Percentiles rank a stretch among this genome's conserved stretches.
phyloP scores from a whole-genome alignment of 2,797 vertebrate genomes.

The Cirrhinus molitorella region DNA sequence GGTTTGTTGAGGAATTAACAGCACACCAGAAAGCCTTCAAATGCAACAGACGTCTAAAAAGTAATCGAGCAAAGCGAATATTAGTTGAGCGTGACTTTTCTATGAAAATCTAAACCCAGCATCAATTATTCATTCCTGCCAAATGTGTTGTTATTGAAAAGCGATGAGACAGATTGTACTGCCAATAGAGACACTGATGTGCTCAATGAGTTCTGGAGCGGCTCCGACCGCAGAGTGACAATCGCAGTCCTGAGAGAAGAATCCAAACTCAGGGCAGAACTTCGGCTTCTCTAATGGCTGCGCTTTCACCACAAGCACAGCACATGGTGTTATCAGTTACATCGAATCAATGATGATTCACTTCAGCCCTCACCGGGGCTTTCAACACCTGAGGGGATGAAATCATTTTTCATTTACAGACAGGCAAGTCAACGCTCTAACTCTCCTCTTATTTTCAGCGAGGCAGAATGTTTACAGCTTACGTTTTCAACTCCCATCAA shows the following conservation, averaged over 20 bases:
- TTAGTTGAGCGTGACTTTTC: not conserved
- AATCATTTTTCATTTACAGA: conserved; percentile 26
- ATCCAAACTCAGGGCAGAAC: conserved; percentile 14
- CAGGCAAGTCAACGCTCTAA: conserved; percentile 18
- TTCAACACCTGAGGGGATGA: conserved; percentile 34
- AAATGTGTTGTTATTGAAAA: conserved; percentile 33
- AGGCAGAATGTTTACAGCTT: not conserved
- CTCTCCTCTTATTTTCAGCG: not conserved
- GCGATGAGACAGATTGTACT: conserved; percentile 5
- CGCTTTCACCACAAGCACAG: conserved; percentile 18
- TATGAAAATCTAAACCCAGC: not conserved
- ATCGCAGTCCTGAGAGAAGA: not conserved
- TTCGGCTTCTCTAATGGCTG: conserved; percentile 19
- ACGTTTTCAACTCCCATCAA: not conserved
- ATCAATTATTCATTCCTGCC: conserved; percentile 19
- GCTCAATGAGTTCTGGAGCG: not conserved
- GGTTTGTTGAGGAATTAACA: conserved; percentile 9
- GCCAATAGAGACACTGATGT: conserved; percentile 24
- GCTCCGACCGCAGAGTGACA: not conserved
- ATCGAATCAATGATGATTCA: conserved; percentile 29
- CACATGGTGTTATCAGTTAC: conserved; percentile 37
- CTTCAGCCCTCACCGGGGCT: not conserved
- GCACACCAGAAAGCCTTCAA: not conserved
- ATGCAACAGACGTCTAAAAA: not conserved
- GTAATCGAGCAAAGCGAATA: conserved; percentile 14